These are phyloP conservation scores for Venustoraphidia nigricollis DNA, from an alignment of 2,888 invertebrate genomes.

Conservation along the genomic window DNA sequence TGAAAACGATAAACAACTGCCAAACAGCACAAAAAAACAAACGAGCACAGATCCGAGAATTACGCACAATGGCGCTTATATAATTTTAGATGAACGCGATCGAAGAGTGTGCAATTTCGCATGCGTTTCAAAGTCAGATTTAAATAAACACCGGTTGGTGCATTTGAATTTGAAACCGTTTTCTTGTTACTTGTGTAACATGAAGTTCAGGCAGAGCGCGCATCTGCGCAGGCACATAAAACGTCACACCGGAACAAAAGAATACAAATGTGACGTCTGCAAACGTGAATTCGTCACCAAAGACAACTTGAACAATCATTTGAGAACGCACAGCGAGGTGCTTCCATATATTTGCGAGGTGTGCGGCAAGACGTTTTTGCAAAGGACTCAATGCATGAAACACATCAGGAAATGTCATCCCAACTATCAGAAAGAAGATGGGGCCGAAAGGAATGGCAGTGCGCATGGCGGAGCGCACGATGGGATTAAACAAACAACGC, in stretches of 20 bases:
- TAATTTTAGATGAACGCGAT: background rate
- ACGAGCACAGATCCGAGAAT: background rate
- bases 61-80: background rate
- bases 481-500: too few relatives aligned
- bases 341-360: background rate
- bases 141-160: background rate
- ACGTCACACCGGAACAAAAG: slow-evolving; percentile 1
- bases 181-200: background rate
- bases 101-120: slow-evolving; percentile 1
- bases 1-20: background rate
- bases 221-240: slow-evolving; percentile 1
- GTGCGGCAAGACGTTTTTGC: slow-evolving; percentile 1
- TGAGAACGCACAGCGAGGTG: background rate
- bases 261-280: background rate
- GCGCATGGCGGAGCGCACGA: too few relatives aligned
- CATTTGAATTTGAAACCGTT: background rate
- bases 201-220: slow-evolving; percentile 1
- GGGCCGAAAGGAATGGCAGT: too few relatives aligned
- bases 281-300: slow-evolving; percentile 1
- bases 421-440: too few relatives aligned
- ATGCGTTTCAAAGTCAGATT: slow-evolving; percentile 1
- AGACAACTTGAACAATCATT: slow-evolving; percentile 4
- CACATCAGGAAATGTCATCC: background rate
- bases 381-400: slow-evolving; percentile 1
- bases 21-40: background rate